A percentile compares a stretch with the other conserved stretches of the same genome.
These are phyloP conservation scores for Poeciliopsis presidionis DNA, from an alignment of 2,797 vertebrate species.

Conservation along the genomic window DNA sequence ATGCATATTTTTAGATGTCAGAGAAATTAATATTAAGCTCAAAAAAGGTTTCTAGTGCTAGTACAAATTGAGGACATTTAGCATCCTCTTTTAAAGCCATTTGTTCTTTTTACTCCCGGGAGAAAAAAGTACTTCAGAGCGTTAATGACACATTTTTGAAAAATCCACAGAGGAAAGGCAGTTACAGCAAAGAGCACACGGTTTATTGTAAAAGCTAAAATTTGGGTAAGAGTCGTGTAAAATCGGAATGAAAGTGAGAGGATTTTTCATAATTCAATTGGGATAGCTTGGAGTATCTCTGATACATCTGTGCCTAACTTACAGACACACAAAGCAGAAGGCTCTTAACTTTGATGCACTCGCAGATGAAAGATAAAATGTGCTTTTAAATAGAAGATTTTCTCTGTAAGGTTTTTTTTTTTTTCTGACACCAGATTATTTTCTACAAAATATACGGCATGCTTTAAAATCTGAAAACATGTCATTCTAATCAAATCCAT, in stretches of 20 bases:
- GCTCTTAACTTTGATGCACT: background rate
- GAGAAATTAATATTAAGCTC: background rate
- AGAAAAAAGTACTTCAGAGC: background rate
- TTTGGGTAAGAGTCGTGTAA: background rate
- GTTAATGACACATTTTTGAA: conserved; percentile 1
- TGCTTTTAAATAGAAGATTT: background rate
- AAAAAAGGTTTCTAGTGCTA: background rate
- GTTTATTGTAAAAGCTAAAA: background rate
- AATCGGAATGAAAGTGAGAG: conserved; percentile 1
- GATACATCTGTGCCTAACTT: background rate
- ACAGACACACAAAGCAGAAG: background rate
- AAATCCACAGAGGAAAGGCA: background rate
- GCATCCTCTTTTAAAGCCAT: background rate
- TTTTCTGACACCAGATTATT: background rate
- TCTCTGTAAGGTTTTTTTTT: background rate
- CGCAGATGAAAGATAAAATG: background rate
- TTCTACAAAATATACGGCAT: background rate
- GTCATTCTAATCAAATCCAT: background rate
- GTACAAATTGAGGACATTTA: conserved; percentile 4
- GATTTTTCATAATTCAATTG: background rate
- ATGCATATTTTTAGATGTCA: background rate
- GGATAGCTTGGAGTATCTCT: background rate
- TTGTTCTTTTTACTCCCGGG: background rate
- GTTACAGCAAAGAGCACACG: background rate
- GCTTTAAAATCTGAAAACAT: background rate